Conservation (phyloP, 1,140 invertebrate species). For the Drosophila ironensis region DNA sequence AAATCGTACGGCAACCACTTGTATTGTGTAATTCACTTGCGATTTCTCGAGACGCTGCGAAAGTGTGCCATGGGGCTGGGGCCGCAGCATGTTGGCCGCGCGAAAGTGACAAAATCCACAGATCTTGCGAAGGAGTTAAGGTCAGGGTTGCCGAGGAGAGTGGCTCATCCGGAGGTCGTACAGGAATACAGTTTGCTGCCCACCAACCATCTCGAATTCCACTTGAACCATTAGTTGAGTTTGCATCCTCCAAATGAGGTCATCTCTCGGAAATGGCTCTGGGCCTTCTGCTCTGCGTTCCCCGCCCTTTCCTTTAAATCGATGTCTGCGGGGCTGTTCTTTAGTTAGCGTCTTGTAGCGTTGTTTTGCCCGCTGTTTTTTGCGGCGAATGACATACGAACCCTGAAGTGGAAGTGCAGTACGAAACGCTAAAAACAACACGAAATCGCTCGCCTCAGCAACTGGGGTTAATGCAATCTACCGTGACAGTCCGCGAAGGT, state of each 20-base stretch:
- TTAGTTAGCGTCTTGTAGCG: slow-evolving; percentile 30
- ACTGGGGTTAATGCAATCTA: slow-evolving; percentile 59
- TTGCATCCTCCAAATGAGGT: slow-evolving; percentile 8
- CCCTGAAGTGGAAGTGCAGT: slow-evolving; percentile 38
- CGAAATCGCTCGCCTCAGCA: slow-evolving; percentile 58
- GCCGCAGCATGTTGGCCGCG: slow-evolving; percentile 12
- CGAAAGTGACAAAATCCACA: slow-evolving; percentile 37
- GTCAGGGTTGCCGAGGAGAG: slow-evolving; percentile 24
- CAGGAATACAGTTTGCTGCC: too few species aligned
- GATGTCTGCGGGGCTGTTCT: slow-evolving; percentile 21
- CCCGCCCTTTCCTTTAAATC: not conserved
- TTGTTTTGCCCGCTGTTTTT: slow-evolving; percentile 33
- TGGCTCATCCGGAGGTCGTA: not conserved
- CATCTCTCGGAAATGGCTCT: not conserved
- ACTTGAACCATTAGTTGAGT: too few species aligned
- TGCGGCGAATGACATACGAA: slow-evolving; percentile 56
- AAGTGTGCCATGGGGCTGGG: slow-evolving; percentile 47
- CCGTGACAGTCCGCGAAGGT: slow-evolving; percentile 74
- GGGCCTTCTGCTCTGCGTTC: not conserved
- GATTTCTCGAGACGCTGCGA: slow-evolving; percentile 9
- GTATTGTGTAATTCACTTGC: slow-evolving; percentile 47
- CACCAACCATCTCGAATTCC: not conserved
- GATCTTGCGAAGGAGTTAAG: slow-evolving; percentile 20
- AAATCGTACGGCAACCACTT: slow-evolving; percentile 33
- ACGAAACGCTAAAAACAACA: slow-evolving; percentile 5